Conservation (phyloP, 2,888 invertebrate species). For the Scaeva pyrastri region DNA sequence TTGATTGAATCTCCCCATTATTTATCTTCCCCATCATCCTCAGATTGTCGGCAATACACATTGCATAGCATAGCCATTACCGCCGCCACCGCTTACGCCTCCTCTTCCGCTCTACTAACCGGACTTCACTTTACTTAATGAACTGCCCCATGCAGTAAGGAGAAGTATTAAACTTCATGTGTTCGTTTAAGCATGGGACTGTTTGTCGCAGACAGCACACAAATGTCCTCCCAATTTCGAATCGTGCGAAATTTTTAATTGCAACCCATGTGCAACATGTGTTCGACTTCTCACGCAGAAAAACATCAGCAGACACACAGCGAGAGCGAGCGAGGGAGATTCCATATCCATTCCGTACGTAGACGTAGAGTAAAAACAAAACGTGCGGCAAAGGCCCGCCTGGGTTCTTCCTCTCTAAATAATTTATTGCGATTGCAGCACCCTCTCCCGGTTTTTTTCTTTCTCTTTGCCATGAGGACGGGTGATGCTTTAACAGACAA, state of each 20-base stretch:
- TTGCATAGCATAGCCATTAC: not conserved
- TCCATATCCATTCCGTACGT: no score
- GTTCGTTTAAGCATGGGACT: constrained; percentile 14
- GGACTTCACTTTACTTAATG: constrained; percentile 47
- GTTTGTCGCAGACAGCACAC: constrained; percentile 36
- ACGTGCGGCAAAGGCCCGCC: not conserved
- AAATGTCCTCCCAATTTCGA: constrained; percentile 67
- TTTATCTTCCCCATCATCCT: constrained; percentile 38
- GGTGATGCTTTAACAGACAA: constrained; percentile 17
- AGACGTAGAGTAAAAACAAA: not conserved
- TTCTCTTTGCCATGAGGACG: not conserved
- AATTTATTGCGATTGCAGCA: constrained; percentile 61
- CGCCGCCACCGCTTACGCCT: not conserved
- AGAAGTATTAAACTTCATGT: constrained; percentile 13
- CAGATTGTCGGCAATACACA: not conserved
- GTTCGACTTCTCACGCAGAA: constrained; percentile 68
- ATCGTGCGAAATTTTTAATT: constrained; percentile 71
- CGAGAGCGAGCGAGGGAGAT: constrained; percentile 5
- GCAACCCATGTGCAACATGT: constrained; percentile 71
- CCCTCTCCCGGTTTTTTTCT: constrained; percentile 7
- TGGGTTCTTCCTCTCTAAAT: constrained; percentile 36
- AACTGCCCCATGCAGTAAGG: constrained; percentile 17
- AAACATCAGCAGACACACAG: not conserved
- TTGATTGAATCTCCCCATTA: constrained; percentile 49
- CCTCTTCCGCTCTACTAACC: not conserved